Evolutionary conservation across 2,113 vertebrate genomes (phyloP).

Genomic region (Silurus asotus): DNA sequence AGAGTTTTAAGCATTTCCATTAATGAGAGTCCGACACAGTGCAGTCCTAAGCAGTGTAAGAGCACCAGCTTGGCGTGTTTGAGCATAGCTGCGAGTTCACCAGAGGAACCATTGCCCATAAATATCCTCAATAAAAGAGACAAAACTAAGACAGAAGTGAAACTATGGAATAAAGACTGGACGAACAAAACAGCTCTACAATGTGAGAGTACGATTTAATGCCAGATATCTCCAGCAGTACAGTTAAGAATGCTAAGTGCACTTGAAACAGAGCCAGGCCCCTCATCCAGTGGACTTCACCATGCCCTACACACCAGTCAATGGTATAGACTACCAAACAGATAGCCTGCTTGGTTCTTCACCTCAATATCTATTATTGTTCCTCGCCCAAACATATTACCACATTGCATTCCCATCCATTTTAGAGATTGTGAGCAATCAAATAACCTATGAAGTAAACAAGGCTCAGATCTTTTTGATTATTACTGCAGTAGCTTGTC

Average conservation of each 20-base stretch:
- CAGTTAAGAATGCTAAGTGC: background rate
- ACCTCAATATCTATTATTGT: background rate
- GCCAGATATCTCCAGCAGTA: background rate
- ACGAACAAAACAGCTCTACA: constrained; percentile 6
- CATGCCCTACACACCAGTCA: background rate
- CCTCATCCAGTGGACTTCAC: background rate
- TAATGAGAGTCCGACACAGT: background rate
- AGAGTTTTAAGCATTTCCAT: background rate
- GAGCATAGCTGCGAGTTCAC: constrained; percentile 23
- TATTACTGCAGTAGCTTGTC: background rate
- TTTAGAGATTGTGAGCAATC: background rate
- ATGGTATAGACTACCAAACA: background rate
- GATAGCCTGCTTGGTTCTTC: too few species aligned
- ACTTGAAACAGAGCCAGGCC: background rate
- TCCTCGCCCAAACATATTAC: background rate
- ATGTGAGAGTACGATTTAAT: constrained; percentile 10
- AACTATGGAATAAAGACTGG: background rate
- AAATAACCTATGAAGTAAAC: background rate
- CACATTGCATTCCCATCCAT: background rate
- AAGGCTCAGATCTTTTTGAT: background rate
- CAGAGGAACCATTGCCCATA: constrained; percentile 29
- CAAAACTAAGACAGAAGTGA: background rate
- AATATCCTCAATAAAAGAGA: background rate
- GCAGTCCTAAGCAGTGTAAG: background rate
- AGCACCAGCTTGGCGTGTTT: constrained; percentile 22